Percentiles rank a stretch among this genome's conserved stretches.
Conservation (phyloP, 2,797 vertebrate species). For the Micromesistius poutassou region DNA sequence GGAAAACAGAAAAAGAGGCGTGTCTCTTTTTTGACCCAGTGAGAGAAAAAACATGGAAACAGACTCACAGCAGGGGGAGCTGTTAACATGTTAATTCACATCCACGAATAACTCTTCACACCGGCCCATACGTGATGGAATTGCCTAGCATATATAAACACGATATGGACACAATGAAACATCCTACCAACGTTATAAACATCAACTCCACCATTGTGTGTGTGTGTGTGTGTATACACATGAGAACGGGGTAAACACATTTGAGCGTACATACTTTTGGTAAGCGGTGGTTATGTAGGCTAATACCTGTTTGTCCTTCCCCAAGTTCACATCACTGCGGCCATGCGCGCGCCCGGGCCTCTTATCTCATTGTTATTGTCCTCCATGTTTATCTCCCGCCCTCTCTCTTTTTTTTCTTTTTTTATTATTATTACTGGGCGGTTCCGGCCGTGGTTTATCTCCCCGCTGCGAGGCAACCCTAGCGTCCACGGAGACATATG, state of each 20-base stretch:
- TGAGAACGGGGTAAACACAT: background rate
- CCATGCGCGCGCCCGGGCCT: background rate
- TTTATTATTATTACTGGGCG: background rate
- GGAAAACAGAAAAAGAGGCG: background rate
- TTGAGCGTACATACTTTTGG: background rate
- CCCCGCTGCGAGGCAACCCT: conserved; percentile 41
- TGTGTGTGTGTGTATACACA: background rate
- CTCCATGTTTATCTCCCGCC: background rate
- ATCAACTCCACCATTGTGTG: background rate
- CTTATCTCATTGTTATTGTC: background rate
- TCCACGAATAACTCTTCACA: background rate
- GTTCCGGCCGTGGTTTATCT: conserved; percentile 33
- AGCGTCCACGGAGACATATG: conserved; percentile 63
- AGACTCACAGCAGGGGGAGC: conserved; percentile 70
- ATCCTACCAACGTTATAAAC: background rate
- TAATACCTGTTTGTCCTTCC: conserved; percentile 3
- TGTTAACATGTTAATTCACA: conserved; percentile 31
- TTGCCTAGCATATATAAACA: background rate
- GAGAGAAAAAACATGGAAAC: conserved; percentile 24
- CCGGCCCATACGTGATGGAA: background rate
- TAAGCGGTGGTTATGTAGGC: background rate
- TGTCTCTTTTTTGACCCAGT: background rate
- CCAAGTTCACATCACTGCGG: background rate
- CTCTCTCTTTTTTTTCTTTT: background rate
- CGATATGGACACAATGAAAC: background rate